Evolutionary conservation across 2,797 vertebrate species (phyloP), one percentile per base, ranked within the genome.

Genomic region (Pyrocephalus nanus): DNA sequence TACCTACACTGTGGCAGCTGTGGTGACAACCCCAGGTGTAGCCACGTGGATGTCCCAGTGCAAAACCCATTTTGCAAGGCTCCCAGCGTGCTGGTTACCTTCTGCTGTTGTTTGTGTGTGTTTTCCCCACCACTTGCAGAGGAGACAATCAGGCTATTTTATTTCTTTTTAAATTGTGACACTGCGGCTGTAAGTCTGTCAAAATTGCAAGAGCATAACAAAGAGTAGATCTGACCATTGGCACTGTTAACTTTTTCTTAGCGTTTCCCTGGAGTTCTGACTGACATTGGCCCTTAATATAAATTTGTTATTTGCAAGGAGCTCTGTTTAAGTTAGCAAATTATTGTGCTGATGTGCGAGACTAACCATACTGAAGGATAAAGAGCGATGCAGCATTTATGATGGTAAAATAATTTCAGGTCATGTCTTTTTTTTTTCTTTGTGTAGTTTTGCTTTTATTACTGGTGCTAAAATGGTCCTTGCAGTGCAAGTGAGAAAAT

Each of bases 331-430:
- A 96, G 50, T 34, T 85, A 47, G 42, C 66, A 88, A 74, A 86
- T 88, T 69, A 76, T 87, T 92, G 29, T 84, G 88, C 76, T 83
- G 58, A 81, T 48, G 70, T 88, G 62, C 71, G 84, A 93, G 79
- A 73, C 85, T 85, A 90, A 82, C 88, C 16, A 11, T 88, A 76
- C 82, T 11, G 17, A 62, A 93, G 65, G 87, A 96, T 92, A 94
- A 95, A 97, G 89, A 64, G 29, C 11, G 0, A 60, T 94, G 76
- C 90, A 66, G 85, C 79, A 55, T 90, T 96, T 89, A 74, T 77
- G 90, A 83, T 85, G 43, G 85, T 74, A 95, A 95, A 96, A 91
- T 92, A 92, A 79, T 91, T 95, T 81, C 66, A 95, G 95, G 81
- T 95, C 80, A 55, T 90, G 58, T 72, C 32, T 76, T 89, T 77